Evolutionary conservation across 2,797 vertebrate genomes (phyloP).

Genomic region (Lepus oiostolus): DNA sequence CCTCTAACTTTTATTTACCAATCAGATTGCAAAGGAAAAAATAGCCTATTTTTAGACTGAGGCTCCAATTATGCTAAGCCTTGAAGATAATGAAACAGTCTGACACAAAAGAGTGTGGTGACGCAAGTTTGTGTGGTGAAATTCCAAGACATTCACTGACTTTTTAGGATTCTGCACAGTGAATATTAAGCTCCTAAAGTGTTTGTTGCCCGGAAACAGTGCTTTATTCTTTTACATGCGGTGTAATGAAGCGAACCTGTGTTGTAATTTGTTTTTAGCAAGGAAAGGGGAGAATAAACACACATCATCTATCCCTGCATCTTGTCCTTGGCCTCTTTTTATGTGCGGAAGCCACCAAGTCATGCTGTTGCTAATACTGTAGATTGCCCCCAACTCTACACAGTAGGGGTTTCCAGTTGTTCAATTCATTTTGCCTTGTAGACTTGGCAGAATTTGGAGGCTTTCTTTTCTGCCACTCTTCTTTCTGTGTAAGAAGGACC

Average conservation of each 20-base stretch:
- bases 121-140: constrained; percentile 84
- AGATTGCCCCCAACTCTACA: constrained; percentile 25
- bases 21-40: constrained; percentile 82
- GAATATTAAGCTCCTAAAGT: constrained; percentile 84
- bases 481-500: constrained; percentile 61
- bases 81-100: constrained; percentile 83
- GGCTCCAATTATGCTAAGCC: constrained; percentile 83
- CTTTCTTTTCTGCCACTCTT: constrained; percentile 25
- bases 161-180: constrained; percentile 84
- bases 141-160: constrained; percentile 84
- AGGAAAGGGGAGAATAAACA: constrained; percentile 68
- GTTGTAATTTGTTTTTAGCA: constrained; percentile 77
- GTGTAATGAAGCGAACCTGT: constrained; percentile 82
- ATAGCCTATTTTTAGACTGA: constrained; percentile 81
- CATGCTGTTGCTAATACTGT: constrained; percentile 53
- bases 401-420: constrained; percentile 67
- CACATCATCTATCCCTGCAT: constrained; percentile 46
- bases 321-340: constrained; percentile 74
- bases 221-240: constrained; percentile 79
- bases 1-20: constrained; percentile 84
- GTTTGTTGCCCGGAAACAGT: constrained; percentile 85
- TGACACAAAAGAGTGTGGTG: constrained; percentile 83
- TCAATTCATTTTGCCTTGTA: constrained; percentile 60
- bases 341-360: constrained; percentile 61
- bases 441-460: constrained; percentile 51